Conservation (phyloP, 2,113 vertebrate genomes). For the Australoheros scitulus region DNA sequence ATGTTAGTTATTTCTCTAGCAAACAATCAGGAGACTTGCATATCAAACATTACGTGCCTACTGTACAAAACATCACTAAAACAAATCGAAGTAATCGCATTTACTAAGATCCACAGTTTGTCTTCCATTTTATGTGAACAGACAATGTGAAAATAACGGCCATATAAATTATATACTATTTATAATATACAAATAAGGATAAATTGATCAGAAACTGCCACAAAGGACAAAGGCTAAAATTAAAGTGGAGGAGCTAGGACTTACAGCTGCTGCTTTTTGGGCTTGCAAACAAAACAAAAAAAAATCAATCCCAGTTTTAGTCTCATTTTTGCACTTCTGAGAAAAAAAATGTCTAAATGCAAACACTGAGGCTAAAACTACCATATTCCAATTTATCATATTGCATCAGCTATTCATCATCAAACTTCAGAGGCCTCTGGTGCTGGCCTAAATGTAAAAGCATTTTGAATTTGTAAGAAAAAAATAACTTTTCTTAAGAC, state of each 20-base stretch:
- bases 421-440: background rate
- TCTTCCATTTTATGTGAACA: background rate
- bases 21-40: background rate
- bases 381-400: conserved; percentile 9
- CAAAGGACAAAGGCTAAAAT: background rate
- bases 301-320: background rate
- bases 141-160: background rate
- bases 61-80: background rate
- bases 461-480: conserved; percentile 7
- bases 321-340: background rate
- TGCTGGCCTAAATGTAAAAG: background rate
- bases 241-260: background rate
- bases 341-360: background rate
- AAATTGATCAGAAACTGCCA: background rate
- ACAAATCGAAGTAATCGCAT: background rate
- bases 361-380: background rate
- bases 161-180: background rate
- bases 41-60: background rate
- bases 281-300: background rate
- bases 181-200: background rate
- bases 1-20: background rate
- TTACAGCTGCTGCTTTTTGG: background rate
- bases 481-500: background rate
- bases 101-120: background rate
- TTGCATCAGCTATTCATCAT: conserved; percentile 15